Conservation (phyloP, 2,113 vertebrate genomes). For the Stegostoma tigrinum region DNA sequence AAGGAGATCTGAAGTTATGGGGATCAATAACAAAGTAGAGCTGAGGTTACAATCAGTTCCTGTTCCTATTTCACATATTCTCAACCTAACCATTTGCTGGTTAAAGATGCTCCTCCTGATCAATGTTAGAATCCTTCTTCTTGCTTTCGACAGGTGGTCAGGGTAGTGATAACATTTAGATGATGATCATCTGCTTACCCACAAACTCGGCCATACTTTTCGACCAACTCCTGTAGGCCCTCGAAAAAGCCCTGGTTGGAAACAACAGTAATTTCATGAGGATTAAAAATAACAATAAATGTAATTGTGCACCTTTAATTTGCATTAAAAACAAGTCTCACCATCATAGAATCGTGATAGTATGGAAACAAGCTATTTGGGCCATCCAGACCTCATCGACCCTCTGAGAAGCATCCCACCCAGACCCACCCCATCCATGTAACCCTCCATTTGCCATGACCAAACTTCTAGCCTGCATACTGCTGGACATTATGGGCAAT, state of each 20-base stretch:
- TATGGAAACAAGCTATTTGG: no score
- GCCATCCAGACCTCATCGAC: no score
- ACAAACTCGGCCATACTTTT: constrained; percentile 64
- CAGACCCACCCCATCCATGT: no score
- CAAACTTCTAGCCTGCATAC: no score
- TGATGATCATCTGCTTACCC: constrained; percentile 56
- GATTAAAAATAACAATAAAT: not conserved
- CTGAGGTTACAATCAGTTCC: not conserved
- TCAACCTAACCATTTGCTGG: not conserved
- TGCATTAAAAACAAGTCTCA: not conserved
- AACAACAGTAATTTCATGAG: not conserved
- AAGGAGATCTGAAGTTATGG: not conserved
- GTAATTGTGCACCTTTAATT: not conserved
- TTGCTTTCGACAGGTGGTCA: not conserved
- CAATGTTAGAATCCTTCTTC: not conserved
- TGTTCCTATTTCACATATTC: not conserved
- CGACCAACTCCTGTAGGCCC: constrained; percentile 57
- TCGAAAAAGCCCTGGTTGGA: constrained; percentile 66
- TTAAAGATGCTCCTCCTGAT: not conserved
- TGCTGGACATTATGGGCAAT: no score
- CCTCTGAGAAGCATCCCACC: no score
- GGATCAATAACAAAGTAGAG: not conserved
- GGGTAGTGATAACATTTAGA: not conserved
- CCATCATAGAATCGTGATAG: not conserved
- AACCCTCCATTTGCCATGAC: no score